phyloP scores from a whole-genome alignment of 2,113 vertebrate species.

The Pedetes capensis region DNA sequence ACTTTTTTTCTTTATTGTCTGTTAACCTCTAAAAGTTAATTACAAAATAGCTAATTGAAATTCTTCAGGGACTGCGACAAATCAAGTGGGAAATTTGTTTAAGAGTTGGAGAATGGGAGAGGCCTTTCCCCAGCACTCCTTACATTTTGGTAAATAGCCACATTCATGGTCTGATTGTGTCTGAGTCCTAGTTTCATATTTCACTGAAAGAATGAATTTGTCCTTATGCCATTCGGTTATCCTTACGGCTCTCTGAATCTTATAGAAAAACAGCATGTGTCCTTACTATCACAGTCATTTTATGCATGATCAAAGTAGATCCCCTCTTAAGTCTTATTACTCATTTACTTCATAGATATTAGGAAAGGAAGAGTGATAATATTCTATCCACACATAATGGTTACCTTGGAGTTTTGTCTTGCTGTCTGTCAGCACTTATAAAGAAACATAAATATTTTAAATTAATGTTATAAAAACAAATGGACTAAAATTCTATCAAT shows the following conservation, averaged over 20 bases:
- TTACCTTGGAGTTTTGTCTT: neutral
- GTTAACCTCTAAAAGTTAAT: neutral
- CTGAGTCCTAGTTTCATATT: neutral
- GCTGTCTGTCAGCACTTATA: neutral
- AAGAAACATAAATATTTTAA: slow-evolving; percentile 16
- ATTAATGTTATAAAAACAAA: slow-evolving; percentile 14
- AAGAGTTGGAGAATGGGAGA: neutral
- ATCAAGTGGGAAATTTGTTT: neutral
- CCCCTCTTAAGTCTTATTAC: neutral
- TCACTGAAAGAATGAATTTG: neutral
- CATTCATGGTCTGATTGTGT: neutral
- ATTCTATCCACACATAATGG: neutral
- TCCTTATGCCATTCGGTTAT: neutral
- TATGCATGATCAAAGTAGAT: neutral
- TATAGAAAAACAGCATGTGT: neutral
- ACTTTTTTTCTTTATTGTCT: neutral
- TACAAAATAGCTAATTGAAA: neutral
- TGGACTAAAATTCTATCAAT: neutral
- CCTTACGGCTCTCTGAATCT: neutral
- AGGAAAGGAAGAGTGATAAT: neutral
- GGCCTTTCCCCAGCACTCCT: neutral
- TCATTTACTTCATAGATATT: neutral
- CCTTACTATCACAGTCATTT: neutral
- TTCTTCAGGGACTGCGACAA: neutral
- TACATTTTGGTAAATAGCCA: neutral